Evolutionary conservation across 2,888 invertebrate species (phyloP), one percentile per base, ranked within the genome.

Genomic region (Trichopria drosophilae): DNA sequence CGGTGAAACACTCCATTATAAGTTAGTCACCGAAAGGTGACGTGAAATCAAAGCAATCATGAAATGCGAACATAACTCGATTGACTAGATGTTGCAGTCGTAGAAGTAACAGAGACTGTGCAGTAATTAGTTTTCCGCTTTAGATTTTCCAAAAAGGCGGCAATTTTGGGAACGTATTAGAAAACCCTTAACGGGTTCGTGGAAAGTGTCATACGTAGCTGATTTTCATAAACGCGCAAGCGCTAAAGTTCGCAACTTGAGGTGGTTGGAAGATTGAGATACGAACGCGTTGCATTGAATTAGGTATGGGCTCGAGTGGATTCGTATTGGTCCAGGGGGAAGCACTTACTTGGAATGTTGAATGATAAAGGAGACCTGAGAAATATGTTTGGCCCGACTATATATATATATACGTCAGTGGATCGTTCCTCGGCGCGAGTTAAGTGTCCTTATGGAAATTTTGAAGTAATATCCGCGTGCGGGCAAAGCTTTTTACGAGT

Each of bases 391-490:
- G 55, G 58, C 54, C 57, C n/a, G n/a, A n/a, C n/a, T n/a, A n/a
- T 24, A 24, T 6, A 24, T 24, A 9, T 24, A 10, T 9, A 24
- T 9, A 24, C 6, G 24, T 24, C 6, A 24, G 24, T 24, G 10
- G 24, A 24, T 24, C 10, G 6, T 24, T 24, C 7, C 24, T 6
- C 24, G 6, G 35, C 31, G 32, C 35, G 49, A 47, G 59, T 56
- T 61, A 65, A 66, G 62, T 63, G 63, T 70, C 70, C 63, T 68
- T 62, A 65, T 66, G 67, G 65, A 71, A 71, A 71, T 69, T 63
- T 52, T 60, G 52, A 60, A 62, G 66, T 66, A 68, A 68, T 70
- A 67, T 66, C 61, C 58, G 55, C 53, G 37, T 47, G 39, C 47
- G 43, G 50, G 51, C 40, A 45, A 47, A 55, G 51, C 39, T 39